A percentile compares a stretch with the other conserved stretches of the same genome.
These are phyloP conservation scores for Melipona beecheii DNA, from an alignment of 2,888 invertebrate genomes.

Conservation along the genomic window DNA sequence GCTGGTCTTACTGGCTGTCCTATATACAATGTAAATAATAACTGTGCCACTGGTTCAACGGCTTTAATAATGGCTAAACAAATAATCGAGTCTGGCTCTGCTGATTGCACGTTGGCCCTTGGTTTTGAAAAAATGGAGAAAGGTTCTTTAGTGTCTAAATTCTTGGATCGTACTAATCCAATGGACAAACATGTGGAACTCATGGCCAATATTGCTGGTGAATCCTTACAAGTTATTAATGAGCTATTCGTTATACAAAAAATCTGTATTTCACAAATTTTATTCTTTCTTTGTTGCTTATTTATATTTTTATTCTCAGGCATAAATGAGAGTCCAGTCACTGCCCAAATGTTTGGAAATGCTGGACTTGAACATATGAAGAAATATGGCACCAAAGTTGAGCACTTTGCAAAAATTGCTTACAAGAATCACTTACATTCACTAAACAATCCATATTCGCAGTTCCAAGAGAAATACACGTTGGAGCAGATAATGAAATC, in stretches of 20 bases:
- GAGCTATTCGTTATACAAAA: not conserved
- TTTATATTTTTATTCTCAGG: conserved; percentile 65
- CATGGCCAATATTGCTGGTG: conserved; percentile 93
- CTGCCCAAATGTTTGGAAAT: conserved; percentile 98
- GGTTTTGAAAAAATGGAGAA: conserved; percentile 99
- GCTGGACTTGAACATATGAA: conserved; percentile 98
- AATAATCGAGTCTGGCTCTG: conserved; percentile 94
- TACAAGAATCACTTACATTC: conserved; percentile 99
- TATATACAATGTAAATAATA: conserved; percentile 99
- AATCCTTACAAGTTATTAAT: not conserved
- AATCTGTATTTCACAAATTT: not conserved
- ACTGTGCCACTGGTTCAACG: conserved; percentile 98
- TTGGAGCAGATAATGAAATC: conserved; percentile 95
- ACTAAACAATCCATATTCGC: conserved; percentile 97
- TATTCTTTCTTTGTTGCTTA: not conserved
- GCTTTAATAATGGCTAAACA: conserved; percentile 96
- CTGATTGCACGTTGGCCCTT: conserved; percentile 95
- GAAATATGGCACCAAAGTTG: conserved; percentile 95
- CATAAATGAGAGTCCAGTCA: conserved; percentile 92
- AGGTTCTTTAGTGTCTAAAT: conserved; percentile 92
- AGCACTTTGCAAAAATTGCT: conserved; percentile 98
- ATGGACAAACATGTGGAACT: conserved; percentile 94
- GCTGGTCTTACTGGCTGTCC: conserved; percentile 98
- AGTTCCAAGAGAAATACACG: conserved; percentile 96
- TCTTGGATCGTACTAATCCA: conserved; percentile 93